Base-by-base conservation (phyloP, 2,113 vertebrate species). In the Plotosus lineatus region DNA sequence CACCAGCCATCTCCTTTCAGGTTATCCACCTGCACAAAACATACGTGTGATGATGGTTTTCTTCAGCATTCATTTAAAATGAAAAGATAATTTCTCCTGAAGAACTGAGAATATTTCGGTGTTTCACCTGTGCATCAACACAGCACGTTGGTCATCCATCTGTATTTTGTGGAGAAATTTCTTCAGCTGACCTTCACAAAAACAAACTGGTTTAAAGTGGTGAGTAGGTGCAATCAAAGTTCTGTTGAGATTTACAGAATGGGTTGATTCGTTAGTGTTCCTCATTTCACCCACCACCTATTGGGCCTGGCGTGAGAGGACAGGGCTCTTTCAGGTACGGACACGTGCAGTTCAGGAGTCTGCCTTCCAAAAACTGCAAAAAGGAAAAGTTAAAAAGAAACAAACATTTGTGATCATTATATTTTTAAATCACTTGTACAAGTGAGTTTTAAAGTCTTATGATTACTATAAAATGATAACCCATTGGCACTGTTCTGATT, bases 1-100 rank as follows among this genome's bases (percentile, higher is more conserved):
- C 97, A 97, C 95, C 96, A 97, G 12, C 95, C 94, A 55, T 92
- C 95, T 89, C 91, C 92, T 69, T 90, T 95, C 66, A 89, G 90
- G 84, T 91, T 94, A 63, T 94, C 93, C 79, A 79, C 86, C 95
- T 97, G 90, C 38, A n/a, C 42, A 56, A 71, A 76, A 72, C 15
- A 73, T 44, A 68, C n/a, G n/a, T n/a, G n/a, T n/a, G n/a, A n/a
- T n/a, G n/a, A n/a, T n/a, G n/a, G n/a, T n/a, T n/a, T n/a, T n/a
- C n/a, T n/a, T n/a, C n/a, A n/a, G n/a, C n/a, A n/a, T n/a, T n/a
- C 3, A 63, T 21, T 1, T 60, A 5, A 61, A 61, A 61, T 7
- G 2, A 31, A 14, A 28, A 31, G 11, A 40, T 4, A 40, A 38
- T 38, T 19, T 38, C 33, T 19, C 38, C 33, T 4, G 61, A 65